phyloP scores from a whole-genome alignment of 2,888 invertebrate genomes.

The Opisthograptis luteolata region DNA sequence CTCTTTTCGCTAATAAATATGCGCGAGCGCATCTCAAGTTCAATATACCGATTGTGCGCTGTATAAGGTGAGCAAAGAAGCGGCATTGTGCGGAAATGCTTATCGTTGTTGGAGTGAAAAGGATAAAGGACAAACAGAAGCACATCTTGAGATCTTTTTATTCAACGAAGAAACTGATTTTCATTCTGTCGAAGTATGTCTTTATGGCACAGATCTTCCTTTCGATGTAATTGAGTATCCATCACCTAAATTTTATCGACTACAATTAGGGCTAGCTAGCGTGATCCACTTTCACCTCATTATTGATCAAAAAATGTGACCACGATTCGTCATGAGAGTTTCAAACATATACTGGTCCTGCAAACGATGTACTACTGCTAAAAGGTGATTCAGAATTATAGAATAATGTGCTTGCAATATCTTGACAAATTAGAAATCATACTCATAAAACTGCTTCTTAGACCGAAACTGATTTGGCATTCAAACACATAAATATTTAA shows the following conservation, averaged over 20 bases:
- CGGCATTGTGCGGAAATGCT: slow-evolving; percentile 32
- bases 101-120: slow-evolving; percentile 15
- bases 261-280: no score
- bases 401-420: not conserved
- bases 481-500: slow-evolving; percentile 17
- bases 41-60: slow-evolving; percentile 50
- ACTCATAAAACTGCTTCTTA: slow-evolving; percentile 11
- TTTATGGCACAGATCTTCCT: no score
- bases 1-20: slow-evolving; percentile 61
- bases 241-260: no score
- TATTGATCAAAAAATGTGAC: no score
- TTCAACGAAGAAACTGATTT: not conserved
- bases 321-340: no score
- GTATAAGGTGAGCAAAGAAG: slow-evolving; percentile 27
- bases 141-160: not conserved
- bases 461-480: slow-evolving; percentile 17
- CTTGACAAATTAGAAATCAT: slow-evolving; percentile 7
- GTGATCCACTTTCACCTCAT: no score
- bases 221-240: no score
- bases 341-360: no score
- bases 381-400: no score
- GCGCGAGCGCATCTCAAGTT: slow-evolving; percentile 54
- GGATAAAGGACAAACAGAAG: slow-evolving; percentile 1
- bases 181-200: slow-evolving; percentile 5
- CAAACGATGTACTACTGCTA: no score